Base-by-base conservation (phyloP, 2,888 invertebrate species). In the Choreutis nemorana region DNA sequence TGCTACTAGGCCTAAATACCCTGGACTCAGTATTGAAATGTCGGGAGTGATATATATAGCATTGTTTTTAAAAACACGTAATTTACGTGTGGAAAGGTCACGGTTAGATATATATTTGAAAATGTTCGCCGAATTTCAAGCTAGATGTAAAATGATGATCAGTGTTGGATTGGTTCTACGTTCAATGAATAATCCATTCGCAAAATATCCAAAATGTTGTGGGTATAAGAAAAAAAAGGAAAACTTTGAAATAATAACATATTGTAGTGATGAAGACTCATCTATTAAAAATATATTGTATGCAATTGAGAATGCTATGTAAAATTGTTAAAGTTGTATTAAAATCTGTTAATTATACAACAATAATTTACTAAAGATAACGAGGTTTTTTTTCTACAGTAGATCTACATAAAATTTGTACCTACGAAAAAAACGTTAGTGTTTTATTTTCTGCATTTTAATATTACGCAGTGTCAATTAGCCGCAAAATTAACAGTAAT, bases 31-130 rank as follows among this genome's bases (percentile, higher is more conserved):
- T 36, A 53, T 75, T 18, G 39, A 56, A 26, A 30, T 64, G 4
- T 84, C 85, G 1, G 87, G 80, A 0, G 55, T 81, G 1, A 50
- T 87, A 26, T 73, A 73, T 35, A 57, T 86, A 22, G 87, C 77
- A 3, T 48, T 85, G 16, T 81, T 70, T 53, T 53, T 87, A 28
- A 87, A 87, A 56, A 55, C 66, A 3, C 59, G 77, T 33, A 83
- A 83, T 51, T 52, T 66, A 3, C 45, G 56, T 1, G 23, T 10
- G 8, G 43, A 68, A 4, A 32, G 47, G 32, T 36, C 53, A 3
- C 51, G 57, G 13, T 25, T 55, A 14, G 30, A 43, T 0, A 34
- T 57, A 13, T 85, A 81, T 44, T 34, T 56, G 16, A 61, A 66
- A 42, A 68, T 64, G 4, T 48, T 53, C 2, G 49, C 50, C 28